phyloP scores from a whole-genome alignment of 2,113 vertebrate species.

The Ameiurus melas region DNA sequence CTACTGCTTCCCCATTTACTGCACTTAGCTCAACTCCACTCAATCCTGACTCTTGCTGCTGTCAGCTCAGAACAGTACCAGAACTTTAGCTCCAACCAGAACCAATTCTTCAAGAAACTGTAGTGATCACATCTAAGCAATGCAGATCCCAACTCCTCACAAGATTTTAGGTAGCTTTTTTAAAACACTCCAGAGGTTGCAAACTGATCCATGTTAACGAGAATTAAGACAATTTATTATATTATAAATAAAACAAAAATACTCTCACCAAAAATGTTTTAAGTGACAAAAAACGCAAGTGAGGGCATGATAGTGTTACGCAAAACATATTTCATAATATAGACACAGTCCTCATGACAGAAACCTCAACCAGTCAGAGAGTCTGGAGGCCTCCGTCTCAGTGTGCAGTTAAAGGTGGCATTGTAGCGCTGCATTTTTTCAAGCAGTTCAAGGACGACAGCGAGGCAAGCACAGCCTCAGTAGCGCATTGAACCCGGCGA shows the following conservation, averaged over 20 bases:
- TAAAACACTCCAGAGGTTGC: not conserved
- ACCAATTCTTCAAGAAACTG: not conserved
- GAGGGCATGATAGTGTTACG: not conserved
- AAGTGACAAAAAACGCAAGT: not conserved
- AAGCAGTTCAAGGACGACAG: conserved; percentile 72
- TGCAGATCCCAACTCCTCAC: not conserved
- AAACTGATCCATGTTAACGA: not conserved
- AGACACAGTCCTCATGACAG: conserved; percentile 22
- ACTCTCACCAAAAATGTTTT: not conserved
- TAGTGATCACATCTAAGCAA: not conserved
- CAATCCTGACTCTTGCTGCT: conserved; percentile 60
- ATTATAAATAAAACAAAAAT: not conserved
- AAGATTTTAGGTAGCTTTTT: not conserved
- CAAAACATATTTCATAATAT: conserved; percentile 34
- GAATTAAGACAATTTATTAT: not conserved
- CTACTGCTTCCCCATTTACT: conserved; percentile 58
- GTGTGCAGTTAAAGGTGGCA: conserved; percentile 39
- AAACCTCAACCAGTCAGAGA: conserved; percentile 42
- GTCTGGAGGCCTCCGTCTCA: conserved; percentile 41
- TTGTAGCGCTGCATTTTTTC: conserved; percentile 53
- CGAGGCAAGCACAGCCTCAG: conserved; percentile 64
- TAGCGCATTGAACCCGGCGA: conserved; percentile 67
- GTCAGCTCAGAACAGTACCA: conserved; percentile 49
- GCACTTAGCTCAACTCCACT: conserved; percentile 59
- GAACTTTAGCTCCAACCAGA: conserved; percentile 19